Evolutionary conservation across 2,113 vertebrate genomes (phyloP).

Genomic region (Uria lomvia): DNA sequence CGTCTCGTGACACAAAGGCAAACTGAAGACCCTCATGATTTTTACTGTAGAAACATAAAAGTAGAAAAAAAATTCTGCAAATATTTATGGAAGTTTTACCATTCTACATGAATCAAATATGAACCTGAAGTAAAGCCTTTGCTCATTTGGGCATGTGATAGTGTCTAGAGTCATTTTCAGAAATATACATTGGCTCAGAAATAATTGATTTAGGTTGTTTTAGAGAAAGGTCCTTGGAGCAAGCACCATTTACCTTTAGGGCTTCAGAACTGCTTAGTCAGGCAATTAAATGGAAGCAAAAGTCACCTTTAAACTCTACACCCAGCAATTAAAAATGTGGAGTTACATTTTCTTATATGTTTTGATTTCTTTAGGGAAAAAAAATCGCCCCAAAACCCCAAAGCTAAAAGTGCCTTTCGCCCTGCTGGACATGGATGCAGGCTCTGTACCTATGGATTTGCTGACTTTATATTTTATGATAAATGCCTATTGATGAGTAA

Average conservation of each 20-base stretch:
- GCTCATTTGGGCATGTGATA: neutral
- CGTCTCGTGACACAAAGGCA: neutral
- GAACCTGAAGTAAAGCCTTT: neutral
- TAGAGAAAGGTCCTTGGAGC: neutral
- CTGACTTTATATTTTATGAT: neutral
- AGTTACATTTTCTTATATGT: neutral
- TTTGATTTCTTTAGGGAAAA: neutral
- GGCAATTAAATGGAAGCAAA: neutral
- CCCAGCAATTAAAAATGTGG: neutral
- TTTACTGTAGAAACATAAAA: neutral
- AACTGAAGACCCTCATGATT: neutral
- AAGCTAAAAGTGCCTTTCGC: neutral
- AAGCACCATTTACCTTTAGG: neutral
- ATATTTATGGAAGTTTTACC: neutral
- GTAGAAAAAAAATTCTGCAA: neutral
- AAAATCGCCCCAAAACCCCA: accelerated
- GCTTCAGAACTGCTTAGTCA: neutral
- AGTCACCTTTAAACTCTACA: neutral
- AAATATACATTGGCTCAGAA: neutral
- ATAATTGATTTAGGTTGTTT: neutral
- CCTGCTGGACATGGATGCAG: neutral
- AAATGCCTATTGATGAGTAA: neutral
- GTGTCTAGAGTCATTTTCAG: neutral
- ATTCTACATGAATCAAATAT: neutral
- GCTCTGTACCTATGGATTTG: neutral